Evolutionary conservation across 2,797 vertebrate species (phyloP), one percentile per base, ranked within the genome.

Genomic region (Phoebastria nigripes): DNA sequence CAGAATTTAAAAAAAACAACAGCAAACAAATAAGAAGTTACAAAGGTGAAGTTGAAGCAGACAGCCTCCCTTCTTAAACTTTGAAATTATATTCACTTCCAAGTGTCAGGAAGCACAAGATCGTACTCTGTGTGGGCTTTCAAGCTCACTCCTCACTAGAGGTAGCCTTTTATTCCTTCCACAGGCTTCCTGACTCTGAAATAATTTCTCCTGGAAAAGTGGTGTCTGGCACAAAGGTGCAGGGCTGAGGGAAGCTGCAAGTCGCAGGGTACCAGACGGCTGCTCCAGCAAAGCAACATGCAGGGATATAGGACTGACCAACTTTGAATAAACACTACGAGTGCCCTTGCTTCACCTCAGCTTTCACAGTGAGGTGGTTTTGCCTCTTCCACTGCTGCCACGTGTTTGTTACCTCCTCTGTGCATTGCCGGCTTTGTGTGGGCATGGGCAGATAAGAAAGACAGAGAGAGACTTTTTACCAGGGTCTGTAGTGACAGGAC

Each of bases 11-110:
- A 47, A 54, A 31, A 63, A 46, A 6, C 22, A 82, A 90, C 69
- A 82, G 24, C 56, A 96, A 94, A 83, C 73, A 95, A 94, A 95
- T 76, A 85, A 80, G 96, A 90, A 82, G 26, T 79, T 35, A 4
- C 33, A 56, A 71, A 87, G 25, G 33, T 85, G 69, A 82, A 76
- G 41, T 72, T 66, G 76, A 87, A 84, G 42, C n/a, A 77, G 77
- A 26, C 26, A 93, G 37, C 9, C 46, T 85, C 17, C 61, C 59
- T 82, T 56, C 59, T 67, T 89, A 87, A 89, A 69, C 14, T 49
- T 63, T 21, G 25, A 51, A 61, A 49, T 55, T 71, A 25, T 77
- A 35, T 82, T 96, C 39, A 72, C n/a, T 91, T 90, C 59, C 66
- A 91, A 82, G 55, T 22, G 19, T 79, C 7, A 18, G 87, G n/a